Evolutionary conservation across 2,888 invertebrate species (phyloP).

Genomic region (Euproctis similis): DNA sequence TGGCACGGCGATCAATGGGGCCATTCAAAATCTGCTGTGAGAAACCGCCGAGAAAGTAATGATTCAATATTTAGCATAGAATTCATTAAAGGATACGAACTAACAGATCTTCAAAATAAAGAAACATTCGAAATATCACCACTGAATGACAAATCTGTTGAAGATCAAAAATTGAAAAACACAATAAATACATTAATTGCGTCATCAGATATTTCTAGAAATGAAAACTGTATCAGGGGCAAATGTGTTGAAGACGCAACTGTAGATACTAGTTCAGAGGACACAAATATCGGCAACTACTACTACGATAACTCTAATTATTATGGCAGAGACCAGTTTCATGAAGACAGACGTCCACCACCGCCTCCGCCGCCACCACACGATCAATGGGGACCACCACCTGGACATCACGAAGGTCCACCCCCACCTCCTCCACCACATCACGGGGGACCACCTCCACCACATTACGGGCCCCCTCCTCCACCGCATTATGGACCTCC

Average conservation of each 20-base stretch:
- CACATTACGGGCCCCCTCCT: neutral
- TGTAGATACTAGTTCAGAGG: neutral
- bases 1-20: constrained; percentile 4
- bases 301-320: constrained; percentile 1
- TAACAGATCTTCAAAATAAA: constrained; percentile 7
- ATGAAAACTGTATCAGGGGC: neutral
- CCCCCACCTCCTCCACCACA: neutral
- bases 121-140: constrained; percentile 7
- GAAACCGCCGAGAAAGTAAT: constrained; percentile 11
- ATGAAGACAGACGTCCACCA: neutral
- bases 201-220: neutral
- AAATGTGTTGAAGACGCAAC: neutral
- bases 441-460: neutral
- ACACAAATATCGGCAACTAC: neutral
- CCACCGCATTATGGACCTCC: neutral
- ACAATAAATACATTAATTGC: neutral
- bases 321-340: neutral
- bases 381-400: neutral
- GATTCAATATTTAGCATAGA: constrained; percentile 5
- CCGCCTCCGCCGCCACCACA: constrained; percentile 1
- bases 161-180: neutral
- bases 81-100: constrained; percentile 6
- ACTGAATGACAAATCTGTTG: constrained; percentile 2
- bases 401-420: neutral
- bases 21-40: constrained; percentile 4